Conservation (phyloP, 2,797 vertebrate genomes). For the Parauchenoglanis ngamensis region DNA sequence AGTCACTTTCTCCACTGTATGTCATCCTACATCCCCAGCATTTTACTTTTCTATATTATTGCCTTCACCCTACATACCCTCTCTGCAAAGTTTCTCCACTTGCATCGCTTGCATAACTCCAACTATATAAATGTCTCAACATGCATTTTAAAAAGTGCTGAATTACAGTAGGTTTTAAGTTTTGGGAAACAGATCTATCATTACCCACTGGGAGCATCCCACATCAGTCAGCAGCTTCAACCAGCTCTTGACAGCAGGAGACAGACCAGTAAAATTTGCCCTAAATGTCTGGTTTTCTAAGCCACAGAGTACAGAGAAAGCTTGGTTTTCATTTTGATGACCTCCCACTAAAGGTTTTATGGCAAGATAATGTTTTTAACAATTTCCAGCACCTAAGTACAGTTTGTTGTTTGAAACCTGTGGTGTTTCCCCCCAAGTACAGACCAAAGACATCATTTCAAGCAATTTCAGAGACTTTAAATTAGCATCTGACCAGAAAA, state of each 20-base stretch:
- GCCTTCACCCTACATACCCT: constrained; percentile 56
- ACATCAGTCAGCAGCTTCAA: constrained; percentile 70
- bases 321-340: constrained; percentile 54
- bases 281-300: constrained; percentile 55
- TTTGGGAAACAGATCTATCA: constrained; percentile 68
- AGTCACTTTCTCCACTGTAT: background rate
- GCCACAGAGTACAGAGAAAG: constrained; percentile 57
- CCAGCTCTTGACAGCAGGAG: constrained; percentile 57
- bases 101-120: constrained; percentile 66
- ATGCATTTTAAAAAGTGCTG: constrained; percentile 62
- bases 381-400: constrained; percentile 56
- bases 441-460: constrained; percentile 72
- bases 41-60: constrained; percentile 25
- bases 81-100: constrained; percentile 54
- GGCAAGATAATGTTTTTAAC: constrained; percentile 60
- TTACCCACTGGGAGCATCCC: constrained; percentile 67
- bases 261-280: constrained; percentile 56
- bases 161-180: constrained; percentile 64
- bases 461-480: constrained; percentile 75
- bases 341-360: constrained; percentile 57
- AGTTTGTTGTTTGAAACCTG: constrained; percentile 62
- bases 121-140: constrained; percentile 64
- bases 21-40: background rate
- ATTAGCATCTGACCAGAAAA: constrained; percentile 80
- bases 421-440: constrained; percentile 67